Evolutionary conservation across 2,113 vertebrate species (phyloP).

Genomic region (Podilymbus podiceps): DNA sequence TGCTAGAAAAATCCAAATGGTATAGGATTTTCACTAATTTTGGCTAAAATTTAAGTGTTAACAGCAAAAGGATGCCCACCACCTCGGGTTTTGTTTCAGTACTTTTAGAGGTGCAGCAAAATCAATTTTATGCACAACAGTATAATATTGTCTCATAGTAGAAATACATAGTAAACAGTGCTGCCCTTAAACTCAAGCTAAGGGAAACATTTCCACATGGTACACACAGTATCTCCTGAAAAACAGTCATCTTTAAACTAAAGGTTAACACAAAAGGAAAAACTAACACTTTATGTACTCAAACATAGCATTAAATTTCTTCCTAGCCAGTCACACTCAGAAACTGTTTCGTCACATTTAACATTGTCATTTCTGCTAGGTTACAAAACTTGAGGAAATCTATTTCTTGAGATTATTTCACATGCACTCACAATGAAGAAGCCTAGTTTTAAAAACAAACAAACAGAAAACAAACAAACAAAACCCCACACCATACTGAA

Average conservation of each 20-base stretch:
- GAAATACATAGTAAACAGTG: neutral
- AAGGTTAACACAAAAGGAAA: neutral
- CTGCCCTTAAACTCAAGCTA: neutral
- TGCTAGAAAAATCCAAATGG: neutral
- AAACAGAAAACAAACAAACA: neutral
- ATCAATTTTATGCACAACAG: neutral
- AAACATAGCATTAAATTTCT: fast-evolving
- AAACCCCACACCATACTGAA: neutral
- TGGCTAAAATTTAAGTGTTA: fast-evolving
- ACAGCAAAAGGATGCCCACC: neutral
- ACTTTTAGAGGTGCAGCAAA: neutral
- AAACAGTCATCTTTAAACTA: neutral
- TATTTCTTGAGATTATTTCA: no score
- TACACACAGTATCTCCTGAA: neutral
- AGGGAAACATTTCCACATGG: neutral
- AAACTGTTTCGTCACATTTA: neutral
- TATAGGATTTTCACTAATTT: neutral
- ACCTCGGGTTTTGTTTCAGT: fast-evolving
- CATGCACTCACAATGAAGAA: neutral
- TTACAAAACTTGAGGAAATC: neutral
- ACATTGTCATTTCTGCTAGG: neutral
- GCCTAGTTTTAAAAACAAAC: neutral
- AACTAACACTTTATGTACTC: neutral
- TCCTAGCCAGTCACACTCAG: neutral
- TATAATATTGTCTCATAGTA: neutral